Conservation (phyloP, 2,888 invertebrate genomes). For the Heliconius hortense region DNA sequence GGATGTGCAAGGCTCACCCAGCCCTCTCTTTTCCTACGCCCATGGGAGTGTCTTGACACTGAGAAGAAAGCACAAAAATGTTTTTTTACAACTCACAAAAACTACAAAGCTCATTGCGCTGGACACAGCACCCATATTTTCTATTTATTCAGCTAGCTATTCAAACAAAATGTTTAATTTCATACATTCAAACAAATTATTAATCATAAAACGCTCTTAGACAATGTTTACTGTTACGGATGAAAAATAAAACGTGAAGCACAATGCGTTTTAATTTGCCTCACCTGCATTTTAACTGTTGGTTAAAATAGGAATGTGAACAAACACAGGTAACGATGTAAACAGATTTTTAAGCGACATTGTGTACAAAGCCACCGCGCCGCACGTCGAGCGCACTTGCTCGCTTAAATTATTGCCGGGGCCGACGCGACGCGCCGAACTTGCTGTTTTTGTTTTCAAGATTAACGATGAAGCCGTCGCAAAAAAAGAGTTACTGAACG, state of each 20-base stretch:
- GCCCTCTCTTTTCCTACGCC: no score
- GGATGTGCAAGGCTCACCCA: no score
- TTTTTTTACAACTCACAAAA: no score
- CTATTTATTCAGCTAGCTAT: no score
- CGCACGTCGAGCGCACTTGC: constrained; percentile 74
- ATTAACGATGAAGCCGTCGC: constrained; percentile 77
- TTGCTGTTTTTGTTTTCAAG: constrained; percentile 79
- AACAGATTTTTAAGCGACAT: constrained; percentile 38
- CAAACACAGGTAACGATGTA: constrained; percentile 37
- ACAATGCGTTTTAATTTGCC: constrained; percentile 7
- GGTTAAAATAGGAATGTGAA: constrained; percentile 24
- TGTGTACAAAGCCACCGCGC: constrained; percentile 48
- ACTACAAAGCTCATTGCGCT: no score
- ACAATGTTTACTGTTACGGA: neutral
- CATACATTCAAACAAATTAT: neutral
- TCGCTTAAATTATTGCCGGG: constrained; percentile 66
- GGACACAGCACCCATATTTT: no score
- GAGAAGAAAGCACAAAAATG: no score
- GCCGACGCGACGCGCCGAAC: constrained; percentile 68
- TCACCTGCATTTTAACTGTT: constrained; percentile 4
- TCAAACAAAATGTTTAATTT: neutral
- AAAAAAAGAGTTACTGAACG: constrained; percentile 77
- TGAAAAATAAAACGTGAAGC: neutral
- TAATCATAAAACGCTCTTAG: constrained; percentile 15
- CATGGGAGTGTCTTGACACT: no score